Conservation (phyloP, 2,113 vertebrate species). For the Mormoops blainvillei region DNA sequence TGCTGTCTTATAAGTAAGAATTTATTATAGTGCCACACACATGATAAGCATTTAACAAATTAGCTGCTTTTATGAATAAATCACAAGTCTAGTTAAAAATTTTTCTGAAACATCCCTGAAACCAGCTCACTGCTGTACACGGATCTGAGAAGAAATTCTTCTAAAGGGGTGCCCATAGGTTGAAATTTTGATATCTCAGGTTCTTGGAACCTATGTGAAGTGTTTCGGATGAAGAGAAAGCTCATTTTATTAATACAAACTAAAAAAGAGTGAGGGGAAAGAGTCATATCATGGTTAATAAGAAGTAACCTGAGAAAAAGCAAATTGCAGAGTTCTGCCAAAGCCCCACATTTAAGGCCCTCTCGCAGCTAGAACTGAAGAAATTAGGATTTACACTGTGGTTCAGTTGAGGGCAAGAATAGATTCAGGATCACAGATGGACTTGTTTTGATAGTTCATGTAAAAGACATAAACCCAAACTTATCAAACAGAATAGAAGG, state of each 20-base stretch:
- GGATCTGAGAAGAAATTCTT: background rate
- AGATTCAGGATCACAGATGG: conserved; percentile 73
- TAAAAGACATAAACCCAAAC: conserved; percentile 43
- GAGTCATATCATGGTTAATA: background rate
- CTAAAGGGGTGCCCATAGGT: background rate
- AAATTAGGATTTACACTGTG: conserved; percentile 31
- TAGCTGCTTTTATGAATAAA: background rate
- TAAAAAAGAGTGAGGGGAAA: background rate
- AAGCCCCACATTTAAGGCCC: background rate
- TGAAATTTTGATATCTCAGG: background rate
- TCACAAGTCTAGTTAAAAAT: background rate
- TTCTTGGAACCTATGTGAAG: background rate
- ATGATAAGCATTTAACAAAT: background rate
- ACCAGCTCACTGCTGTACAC: background rate
- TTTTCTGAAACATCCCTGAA: background rate
- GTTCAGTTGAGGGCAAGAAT: conserved; percentile 32
- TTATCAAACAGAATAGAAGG: background rate
- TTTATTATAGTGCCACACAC: background rate
- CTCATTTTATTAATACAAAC: background rate
- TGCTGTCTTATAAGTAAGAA: background rate
- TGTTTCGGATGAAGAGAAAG: background rate
- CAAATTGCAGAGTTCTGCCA: rapidly evolving
- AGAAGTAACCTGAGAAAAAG: background rate
- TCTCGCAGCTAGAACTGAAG: background rate
- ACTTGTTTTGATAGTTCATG: conserved; percentile 49